Conservation (phyloP, 2,888 invertebrate genomes). For the Cartodere bifasciata region DNA sequence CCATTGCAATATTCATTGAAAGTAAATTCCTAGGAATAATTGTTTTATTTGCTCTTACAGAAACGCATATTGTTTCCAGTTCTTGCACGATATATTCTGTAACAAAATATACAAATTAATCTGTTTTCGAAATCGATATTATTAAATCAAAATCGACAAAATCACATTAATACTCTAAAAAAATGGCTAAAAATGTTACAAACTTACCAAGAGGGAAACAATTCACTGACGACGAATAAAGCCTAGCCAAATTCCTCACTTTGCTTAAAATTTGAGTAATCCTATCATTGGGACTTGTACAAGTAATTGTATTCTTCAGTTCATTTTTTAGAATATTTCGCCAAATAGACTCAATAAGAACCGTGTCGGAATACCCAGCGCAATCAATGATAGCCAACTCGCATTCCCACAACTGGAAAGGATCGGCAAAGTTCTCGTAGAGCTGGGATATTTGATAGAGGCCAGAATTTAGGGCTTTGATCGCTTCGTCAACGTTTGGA, state of each 20-base stretch:
- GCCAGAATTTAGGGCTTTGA: conserved; percentile 63
- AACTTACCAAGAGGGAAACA: conserved; percentile 76
- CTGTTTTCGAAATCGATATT: not conserved
- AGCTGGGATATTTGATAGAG: conserved; percentile 79
- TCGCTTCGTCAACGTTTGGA: conserved; percentile 39
- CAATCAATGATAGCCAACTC: conserved; percentile 91
- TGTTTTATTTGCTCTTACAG: conserved; percentile 53
- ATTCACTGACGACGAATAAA: conserved; percentile 68
- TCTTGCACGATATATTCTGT: conserved; percentile 66
- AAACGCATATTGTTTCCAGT: conserved; percentile 65
- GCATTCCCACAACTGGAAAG: conserved; percentile 81
- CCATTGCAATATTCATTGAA: conserved; percentile 63
- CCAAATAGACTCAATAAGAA: conserved; percentile 86
- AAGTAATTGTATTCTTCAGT: conserved; percentile 26
- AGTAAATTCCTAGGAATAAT: conserved; percentile 68
- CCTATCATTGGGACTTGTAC: conserved; percentile 41
- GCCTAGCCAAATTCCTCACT: conserved; percentile 60
- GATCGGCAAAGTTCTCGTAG: conserved; percentile 86
- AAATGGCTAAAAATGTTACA: conserved; percentile 6
- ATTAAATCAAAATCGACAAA: not conserved
- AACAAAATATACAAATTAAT: conserved; percentile 20
- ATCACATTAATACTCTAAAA: conserved; percentile 8
- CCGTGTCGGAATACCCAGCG: conserved; percentile 81
- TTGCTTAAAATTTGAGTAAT: conserved; percentile 61
- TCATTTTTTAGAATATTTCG: conserved; percentile 62